These are phyloP conservation scores for Mustela lutreola DNA, from an alignment of 2,113 vertebrate species.

Conservation along the genomic window DNA sequence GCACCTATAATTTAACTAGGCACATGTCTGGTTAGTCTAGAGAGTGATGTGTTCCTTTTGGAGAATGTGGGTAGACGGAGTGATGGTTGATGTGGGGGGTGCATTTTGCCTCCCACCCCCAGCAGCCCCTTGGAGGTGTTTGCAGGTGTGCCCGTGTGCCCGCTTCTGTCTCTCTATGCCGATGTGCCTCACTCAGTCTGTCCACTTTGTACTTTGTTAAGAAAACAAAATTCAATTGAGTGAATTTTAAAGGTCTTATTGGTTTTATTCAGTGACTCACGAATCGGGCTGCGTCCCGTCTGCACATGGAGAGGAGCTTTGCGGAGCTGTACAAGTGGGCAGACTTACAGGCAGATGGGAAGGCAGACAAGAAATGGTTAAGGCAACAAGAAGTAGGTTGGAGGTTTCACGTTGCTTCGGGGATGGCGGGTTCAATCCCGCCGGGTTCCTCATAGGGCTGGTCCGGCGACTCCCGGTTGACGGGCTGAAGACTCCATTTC, in stretches of 20 bases:
- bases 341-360: background rate
- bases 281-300: background rate
- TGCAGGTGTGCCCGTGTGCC: background rate
- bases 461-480: accelerated
- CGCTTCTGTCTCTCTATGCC: too few species aligned
- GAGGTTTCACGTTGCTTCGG: background rate
- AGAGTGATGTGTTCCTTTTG: accelerated
- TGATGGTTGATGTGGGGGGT: background rate
- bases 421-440: background rate
- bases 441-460: too few species aligned
- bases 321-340: too few species aligned
- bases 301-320: background rate
- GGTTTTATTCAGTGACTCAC: background rate
- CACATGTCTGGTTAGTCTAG: too few species aligned
- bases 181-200: accelerated
- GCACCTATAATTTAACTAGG: background rate
- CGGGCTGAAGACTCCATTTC: background rate
- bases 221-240: background rate
- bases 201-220: background rate
- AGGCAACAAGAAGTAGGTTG: background rate
- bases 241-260: background rate
- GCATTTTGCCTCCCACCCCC: background rate
- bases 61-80: background rate
- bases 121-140: background rate
- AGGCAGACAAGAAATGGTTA: background rate